Base-by-base conservation (phyloP, 2,888 invertebrate genomes). In the Drosophila anomalata region DNA sequence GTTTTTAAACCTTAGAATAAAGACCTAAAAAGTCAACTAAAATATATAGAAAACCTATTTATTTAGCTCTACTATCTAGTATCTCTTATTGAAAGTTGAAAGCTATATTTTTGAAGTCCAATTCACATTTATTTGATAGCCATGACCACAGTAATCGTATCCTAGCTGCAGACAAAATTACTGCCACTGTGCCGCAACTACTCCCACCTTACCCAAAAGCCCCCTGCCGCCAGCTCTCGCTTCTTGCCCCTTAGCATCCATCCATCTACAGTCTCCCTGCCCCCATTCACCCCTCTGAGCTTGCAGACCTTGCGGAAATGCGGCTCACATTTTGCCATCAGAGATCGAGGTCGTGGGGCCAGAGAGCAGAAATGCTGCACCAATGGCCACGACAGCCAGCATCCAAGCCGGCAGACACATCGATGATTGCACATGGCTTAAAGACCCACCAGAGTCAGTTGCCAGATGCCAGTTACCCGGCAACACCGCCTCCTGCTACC, bases 341-440 rank as follows among this genome's bases (percentile, higher is more conserved):
- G 50, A 72, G 72, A 80, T 79, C 76, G 51, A 65, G 53, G 51
- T 31, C 33, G 47, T 26, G 50, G 50, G 53, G 52, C 39, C 56
- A 51, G 36, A n/a, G 17, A n/a, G 24, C 9, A 48, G 54, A 65
- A 50, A 65, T 55, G 54, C 65, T 69, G 62, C 62, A 46, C 46
- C 72, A 58, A 39, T 33, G 61, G 50, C 57, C 22, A 22, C 55
- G 63, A 56, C 63, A 63, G 63, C 36, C 44, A 59, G 48, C 44
- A 59, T 47, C 59, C 52, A 50, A 33, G 71, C 44, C 69, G 61
- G 24, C 67, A 72, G 72, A 73, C 72, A 69, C 81, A 81, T 77
- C 78, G 84, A 82, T 82, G 81, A 82, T 84, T 82, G 79, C 80
- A 71, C 65, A 76, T 62, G 73, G 81, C 78, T 83, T 78, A 77